Conservation (phyloP, 2,797 vertebrate species). For the Gouania willdenowi region DNA sequence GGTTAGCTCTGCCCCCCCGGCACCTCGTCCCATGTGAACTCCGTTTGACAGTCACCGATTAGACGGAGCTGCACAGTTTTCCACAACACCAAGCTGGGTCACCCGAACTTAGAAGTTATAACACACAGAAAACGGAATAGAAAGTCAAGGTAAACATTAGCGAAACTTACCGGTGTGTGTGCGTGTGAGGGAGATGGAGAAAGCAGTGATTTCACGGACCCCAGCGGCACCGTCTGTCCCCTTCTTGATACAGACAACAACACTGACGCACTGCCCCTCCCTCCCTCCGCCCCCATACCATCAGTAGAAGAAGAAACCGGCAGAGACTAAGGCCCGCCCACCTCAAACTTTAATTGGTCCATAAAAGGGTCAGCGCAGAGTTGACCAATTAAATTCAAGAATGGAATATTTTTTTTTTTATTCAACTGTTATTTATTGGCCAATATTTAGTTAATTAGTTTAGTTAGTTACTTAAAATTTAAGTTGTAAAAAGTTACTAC, state of each 20-base stretch:
- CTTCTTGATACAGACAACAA: constrained; percentile 45
- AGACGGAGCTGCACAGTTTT: constrained; percentile 12
- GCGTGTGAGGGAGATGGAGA: constrained; percentile 5
- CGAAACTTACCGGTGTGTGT: too few species aligned
- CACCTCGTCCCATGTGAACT: constrained; percentile 50
- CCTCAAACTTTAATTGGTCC: constrained; percentile 34
- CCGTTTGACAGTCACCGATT: constrained; percentile 47
- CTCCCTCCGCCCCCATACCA: constrained; percentile 17
- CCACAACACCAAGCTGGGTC: constrained; percentile 13
- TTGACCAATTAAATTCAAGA: constrained; percentile 39
- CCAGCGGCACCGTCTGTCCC: constrained; percentile 31
- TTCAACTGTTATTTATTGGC: too few species aligned
- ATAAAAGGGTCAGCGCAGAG: constrained; percentile 34
- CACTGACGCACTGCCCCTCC: constrained; percentile 24
- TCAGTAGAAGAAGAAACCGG: not conserved
- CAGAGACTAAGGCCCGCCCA: constrained; percentile 20
- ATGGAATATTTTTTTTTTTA: not conserved
- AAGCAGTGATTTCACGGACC: constrained; percentile 32
- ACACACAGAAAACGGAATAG: too few species aligned
- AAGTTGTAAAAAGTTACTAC: too few species aligned
- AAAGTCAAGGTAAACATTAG: too few species aligned
- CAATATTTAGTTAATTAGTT: too few species aligned
- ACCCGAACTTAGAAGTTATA: not conserved
- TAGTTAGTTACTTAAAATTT: too few species aligned
- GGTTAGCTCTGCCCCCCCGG: constrained; percentile 51